A percentile compares a stretch with the other conserved stretches of the same genome.
Conservation (phyloP, 2,888 invertebrate species). For the Brachylomia viminalis region DNA sequence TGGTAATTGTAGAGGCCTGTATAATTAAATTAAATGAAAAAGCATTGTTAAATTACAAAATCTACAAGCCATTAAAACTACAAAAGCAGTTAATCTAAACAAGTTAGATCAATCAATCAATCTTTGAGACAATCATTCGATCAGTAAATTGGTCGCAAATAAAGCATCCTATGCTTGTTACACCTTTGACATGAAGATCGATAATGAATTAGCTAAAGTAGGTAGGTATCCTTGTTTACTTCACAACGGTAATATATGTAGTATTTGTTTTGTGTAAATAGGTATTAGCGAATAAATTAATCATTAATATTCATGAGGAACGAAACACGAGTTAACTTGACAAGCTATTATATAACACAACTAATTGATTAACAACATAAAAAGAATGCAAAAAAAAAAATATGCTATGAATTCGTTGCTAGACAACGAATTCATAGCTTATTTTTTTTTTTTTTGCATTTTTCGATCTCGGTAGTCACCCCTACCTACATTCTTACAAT, state of each 20-base stretch:
- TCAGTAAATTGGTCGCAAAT: conserved; percentile 29
- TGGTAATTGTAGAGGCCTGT: neutral
- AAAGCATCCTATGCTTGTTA: neutral
- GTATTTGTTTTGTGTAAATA: neutral
- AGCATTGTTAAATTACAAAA: neutral
- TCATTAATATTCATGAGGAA: conserved; percentile 22
- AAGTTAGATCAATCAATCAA: conserved; percentile 7
- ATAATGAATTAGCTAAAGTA: conserved; percentile 13
- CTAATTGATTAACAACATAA: too few species aligned
- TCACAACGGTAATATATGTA: too few species aligned
- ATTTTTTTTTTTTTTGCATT: too few species aligned
- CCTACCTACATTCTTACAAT: too few species aligned
- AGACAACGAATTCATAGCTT: neutral
- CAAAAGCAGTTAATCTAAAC: neutral
- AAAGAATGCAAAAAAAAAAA: neutral
- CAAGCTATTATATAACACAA: neutral
- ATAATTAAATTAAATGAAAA: neutral
- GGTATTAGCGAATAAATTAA: conserved; percentile 5
- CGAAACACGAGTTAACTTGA: conserved; percentile 16
- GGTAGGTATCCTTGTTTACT: neutral
- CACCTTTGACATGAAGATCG: conserved; percentile 24
- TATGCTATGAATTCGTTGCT: neutral
- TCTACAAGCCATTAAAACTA: neutral
- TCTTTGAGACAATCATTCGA: conserved; percentile 4
- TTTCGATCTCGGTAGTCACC: too few species aligned